Evolutionary conservation across 1,140 invertebrate species (phyloP).

Genomic region (Drosophila bocqueti): DNA sequence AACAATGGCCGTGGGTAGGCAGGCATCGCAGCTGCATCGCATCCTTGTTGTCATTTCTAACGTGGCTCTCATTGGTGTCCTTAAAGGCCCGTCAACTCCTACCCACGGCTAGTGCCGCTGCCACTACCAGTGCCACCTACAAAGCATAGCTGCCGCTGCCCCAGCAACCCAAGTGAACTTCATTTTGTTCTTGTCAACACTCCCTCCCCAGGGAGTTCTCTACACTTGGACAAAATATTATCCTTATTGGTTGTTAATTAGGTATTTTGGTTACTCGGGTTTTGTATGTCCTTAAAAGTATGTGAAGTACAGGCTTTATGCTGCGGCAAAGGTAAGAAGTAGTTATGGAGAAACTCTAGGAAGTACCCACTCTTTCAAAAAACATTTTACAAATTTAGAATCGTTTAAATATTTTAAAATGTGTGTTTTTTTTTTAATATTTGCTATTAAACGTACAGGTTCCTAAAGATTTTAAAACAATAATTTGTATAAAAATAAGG

Average conservation of each 20-base stretch:
- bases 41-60: conserved; percentile 54
- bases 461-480: not conserved
- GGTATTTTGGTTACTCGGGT: not conserved
- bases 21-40: conserved; percentile 35
- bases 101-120: not conserved
- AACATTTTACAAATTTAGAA: not conserved
- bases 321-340: not conserved
- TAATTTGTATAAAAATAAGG: not conserved
- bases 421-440: not conserved
- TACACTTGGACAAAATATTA: conserved; percentile 13
- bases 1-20: conserved; percentile 42
- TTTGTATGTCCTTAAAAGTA: not conserved
- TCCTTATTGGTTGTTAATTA: not conserved
- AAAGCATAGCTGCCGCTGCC: conserved; percentile 2
- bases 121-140: conserved; percentile 7
- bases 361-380: not conserved
- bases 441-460: no score
- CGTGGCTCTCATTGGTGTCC: conserved; percentile 50
- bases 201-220: not conserved
- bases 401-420: not conserved
- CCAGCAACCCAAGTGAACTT: conserved; percentile 31
- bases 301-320: not conserved
- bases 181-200: conserved; percentile 53
- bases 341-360: not conserved
- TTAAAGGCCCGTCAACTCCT: conserved; percentile 32